phyloP scores from a whole-genome alignment of 2,113 vertebrate genomes.

The Camelus dromedarius region DNA sequence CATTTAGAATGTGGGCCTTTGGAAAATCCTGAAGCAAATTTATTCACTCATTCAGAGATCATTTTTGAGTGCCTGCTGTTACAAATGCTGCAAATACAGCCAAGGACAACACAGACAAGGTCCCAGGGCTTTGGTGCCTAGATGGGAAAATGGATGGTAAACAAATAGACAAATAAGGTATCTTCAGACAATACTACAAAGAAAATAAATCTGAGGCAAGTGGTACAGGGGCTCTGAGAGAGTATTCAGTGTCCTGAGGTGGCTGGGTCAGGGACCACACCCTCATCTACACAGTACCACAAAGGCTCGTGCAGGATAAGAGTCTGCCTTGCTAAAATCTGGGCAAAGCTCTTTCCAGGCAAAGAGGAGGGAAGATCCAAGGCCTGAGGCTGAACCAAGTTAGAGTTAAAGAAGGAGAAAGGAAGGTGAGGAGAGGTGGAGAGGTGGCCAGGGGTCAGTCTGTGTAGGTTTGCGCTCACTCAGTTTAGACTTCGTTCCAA shows the following conservation, averaged over 20 bases:
- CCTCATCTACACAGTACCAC: neutral
- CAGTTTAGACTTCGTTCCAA: constrained; percentile 40
- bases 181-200: neutral
- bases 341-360: neutral
- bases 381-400: neutral
- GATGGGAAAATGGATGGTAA: neutral
- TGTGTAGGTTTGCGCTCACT: neutral
- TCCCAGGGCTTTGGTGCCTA: neutral
- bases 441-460: neutral
- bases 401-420: neutral
- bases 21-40: constrained; percentile 40
- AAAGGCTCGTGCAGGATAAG: neutral
- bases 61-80: neutral
- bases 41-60: neutral
- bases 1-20: neutral
- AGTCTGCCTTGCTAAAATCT: neutral
- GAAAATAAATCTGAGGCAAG: neutral
- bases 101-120: neutral
- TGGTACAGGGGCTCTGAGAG: neutral
- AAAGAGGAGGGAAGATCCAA: constrained; percentile 10
- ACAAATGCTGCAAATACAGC: neutral
- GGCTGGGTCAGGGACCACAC: neutral
- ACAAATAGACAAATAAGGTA: neutral
- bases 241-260: neutral
- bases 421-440: neutral